phyloP scores from a whole-genome alignment of 2,797 vertebrate genomes.

The Cyprinodon diabolis region DNA sequence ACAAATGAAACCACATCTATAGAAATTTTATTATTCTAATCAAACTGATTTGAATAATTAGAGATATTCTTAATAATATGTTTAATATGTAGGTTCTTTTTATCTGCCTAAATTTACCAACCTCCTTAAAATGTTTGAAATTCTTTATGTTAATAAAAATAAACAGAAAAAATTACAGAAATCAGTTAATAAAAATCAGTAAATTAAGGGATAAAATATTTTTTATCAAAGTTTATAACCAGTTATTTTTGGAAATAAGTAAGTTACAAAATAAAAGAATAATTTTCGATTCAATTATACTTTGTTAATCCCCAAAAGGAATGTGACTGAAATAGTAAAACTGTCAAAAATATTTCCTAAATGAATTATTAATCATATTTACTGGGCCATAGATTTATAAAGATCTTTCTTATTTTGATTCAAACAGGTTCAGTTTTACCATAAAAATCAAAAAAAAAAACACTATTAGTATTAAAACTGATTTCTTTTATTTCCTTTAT shows the following conservation, averaged over 20 bases:
- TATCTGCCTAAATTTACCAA: no score
- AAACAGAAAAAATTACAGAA: no score
- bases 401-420: not conserved
- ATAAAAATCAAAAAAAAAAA: no score
- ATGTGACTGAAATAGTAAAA: not conserved
- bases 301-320: not conserved
- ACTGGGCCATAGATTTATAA: not conserved
- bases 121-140: no score
- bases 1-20: no score
- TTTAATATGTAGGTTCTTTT: no score
- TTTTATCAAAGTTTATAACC: not conserved
- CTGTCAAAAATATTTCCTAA: no score
- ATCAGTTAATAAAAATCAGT: not conserved
- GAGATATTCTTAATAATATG: no score
- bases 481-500: no score
- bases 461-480: not conserved
- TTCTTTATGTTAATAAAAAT: no score
- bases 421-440: not conserved
- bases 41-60: no score
- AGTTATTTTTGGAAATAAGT: not conserved
- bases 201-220: not conserved
- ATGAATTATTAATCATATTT: not conserved
- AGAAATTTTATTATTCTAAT: no score
- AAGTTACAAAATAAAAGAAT: not conserved
- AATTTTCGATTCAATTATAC: not conserved